These are phyloP conservation scores for Megaustenia siamemsis DNA, from an alignment of 2,888 invertebrate species.

Conservation along the genomic window DNA sequence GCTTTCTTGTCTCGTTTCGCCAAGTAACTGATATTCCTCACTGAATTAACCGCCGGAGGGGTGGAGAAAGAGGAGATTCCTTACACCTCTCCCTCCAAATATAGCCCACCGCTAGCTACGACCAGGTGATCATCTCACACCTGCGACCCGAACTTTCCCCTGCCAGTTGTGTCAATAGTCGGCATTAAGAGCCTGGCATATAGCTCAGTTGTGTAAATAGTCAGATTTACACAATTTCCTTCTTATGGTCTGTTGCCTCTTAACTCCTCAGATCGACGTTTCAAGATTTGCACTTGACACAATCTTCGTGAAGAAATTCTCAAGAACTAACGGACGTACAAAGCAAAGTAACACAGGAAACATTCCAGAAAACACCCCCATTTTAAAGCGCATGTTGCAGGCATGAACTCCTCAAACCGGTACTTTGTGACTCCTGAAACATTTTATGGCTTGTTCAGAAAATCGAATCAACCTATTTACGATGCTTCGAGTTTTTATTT, in stretches of 20 bases:
- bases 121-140: constrained; percentile 22
- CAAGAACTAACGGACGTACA: constrained; percentile 9
- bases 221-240: constrained; percentile 27
- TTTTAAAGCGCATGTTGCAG: not conserved
- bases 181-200: constrained; percentile 14
- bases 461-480: not conserved
- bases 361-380: not conserved
- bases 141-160: constrained; percentile 10
- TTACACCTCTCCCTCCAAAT: too few species aligned
- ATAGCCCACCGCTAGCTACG: too few species aligned
- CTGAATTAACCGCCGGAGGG: too few species aligned
- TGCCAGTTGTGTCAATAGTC: constrained; percentile 31
- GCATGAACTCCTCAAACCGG: not conserved
- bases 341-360: constrained; percentile 3
- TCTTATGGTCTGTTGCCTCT: constrained; percentile 10
- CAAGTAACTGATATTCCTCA: too few species aligned
- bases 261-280: not conserved
- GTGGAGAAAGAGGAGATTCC: too few species aligned
- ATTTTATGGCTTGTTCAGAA: not conserved
- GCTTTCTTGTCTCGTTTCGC: too few species aligned
- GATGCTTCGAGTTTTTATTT: too few species aligned
- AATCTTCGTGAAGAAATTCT: not conserved
- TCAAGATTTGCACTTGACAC: not conserved
- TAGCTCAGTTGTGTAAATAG: constrained; percentile 39
- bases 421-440: too few species aligned